These are phyloP conservation scores for Achlya flavicornis DNA, from an alignment of 2,888 invertebrate species.

Conservation along the genomic window DNA sequence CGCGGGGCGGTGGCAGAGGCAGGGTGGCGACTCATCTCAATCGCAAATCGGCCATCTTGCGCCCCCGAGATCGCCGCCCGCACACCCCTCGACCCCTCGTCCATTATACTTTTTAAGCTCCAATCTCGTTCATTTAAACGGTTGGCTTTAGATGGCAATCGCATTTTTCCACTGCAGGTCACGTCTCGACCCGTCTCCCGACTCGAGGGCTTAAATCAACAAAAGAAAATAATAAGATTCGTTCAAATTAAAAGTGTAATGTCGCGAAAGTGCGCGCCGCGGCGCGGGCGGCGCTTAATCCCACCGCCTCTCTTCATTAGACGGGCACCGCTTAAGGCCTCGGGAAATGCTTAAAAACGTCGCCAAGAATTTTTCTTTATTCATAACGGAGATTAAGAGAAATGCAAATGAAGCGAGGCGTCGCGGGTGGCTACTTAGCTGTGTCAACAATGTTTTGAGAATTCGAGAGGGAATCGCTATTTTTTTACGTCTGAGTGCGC, in stretches of 20 bases:
- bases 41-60: slow-evolving; percentile 84
- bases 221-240: slow-evolving; percentile 88
- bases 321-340: slow-evolving; percentile 61
- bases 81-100: slow-evolving; percentile 72
- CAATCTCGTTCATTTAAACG: slow-evolving; percentile 89
- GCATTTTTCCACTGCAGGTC: slow-evolving; percentile 88
- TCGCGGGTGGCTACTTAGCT: slow-evolving; percentile 78
- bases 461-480: slow-evolving; percentile 47
- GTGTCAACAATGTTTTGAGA: slow-evolving; percentile 75
- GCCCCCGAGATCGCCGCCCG: slow-evolving; percentile 79
- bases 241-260: slow-evolving; percentile 90
- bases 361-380: slow-evolving; percentile 81
- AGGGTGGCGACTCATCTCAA: slow-evolving; percentile 80
- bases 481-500: slow-evolving; percentile 50
- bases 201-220: slow-evolving; percentile 87
- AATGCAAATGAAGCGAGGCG: slow-evolving; percentile 82
- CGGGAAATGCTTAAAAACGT: slow-evolving; percentile 72
- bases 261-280: slow-evolving; percentile 74
- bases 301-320: slow-evolving; percentile 78
- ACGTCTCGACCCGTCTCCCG: slow-evolving; percentile 85
- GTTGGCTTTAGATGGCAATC: slow-evolving; percentile 88
- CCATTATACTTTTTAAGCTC: slow-evolving; percentile 90
- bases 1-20: slow-evolving; percentile 52
- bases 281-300: slow-evolving; percentile 61
- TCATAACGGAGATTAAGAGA: slow-evolving; percentile 83